Evolutionary conservation across 2,797 vertebrate species (phyloP).

Genomic region (Manis javanica): DNA sequence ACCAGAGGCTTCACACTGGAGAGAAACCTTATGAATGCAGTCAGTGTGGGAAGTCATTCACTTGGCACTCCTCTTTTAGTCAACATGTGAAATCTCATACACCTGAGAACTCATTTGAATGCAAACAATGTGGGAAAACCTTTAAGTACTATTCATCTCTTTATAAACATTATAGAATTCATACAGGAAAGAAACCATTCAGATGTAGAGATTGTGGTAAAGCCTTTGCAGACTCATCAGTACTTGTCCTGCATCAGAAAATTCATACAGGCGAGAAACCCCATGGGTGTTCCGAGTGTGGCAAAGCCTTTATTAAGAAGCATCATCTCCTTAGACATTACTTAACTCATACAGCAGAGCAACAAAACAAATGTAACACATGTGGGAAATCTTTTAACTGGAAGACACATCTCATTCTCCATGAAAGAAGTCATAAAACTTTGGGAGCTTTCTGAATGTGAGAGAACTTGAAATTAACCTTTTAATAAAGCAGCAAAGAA

Average conservation of each 20-base stretch:
- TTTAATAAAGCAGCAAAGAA: not conserved
- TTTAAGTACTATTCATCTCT: not conserved
- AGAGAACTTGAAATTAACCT: not conserved
- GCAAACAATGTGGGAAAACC: not conserved
- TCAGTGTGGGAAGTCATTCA: not conserved
- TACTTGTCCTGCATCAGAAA: not conserved
- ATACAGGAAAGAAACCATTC: not conserved
- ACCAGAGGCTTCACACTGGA: not conserved
- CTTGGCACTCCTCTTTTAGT: not conserved
- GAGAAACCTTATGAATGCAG: not conserved
- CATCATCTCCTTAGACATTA: not conserved
- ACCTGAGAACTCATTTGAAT: not conserved
- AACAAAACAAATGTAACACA: not conserved
- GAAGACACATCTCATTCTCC: not conserved
- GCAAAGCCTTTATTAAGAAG: not conserved
- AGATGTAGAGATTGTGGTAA: not conserved
- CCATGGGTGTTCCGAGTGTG: not conserved
- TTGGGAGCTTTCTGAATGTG: not conserved
- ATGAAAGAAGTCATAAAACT: constrained; percentile 16
- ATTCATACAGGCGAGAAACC: not conserved
- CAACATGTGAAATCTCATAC: not conserved
- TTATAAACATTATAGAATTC: not conserved
- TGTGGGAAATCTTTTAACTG: not conserved
- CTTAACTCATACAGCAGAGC: not conserved
- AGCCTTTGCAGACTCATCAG: not conserved